Percentiles rank a stretch among this genome's conserved stretches.
phyloP scores from a whole-genome alignment of 1,140 invertebrate genomes.

The Atta texana region DNA sequence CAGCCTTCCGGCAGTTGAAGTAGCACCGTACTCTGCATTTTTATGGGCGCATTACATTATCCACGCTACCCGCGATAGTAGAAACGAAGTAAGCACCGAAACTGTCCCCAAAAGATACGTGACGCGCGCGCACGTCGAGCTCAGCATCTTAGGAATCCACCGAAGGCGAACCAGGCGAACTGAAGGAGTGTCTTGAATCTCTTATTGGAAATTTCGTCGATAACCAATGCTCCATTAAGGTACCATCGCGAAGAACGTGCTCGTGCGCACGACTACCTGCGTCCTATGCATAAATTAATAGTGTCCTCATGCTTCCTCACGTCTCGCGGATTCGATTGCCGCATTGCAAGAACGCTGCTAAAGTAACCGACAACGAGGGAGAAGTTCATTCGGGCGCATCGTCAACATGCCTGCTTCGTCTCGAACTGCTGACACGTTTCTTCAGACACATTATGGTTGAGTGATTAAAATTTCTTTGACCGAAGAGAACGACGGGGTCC shows the following conservation, averaged over 20 bases:
- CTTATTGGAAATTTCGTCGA: constrained; percentile 77
- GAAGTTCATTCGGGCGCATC: constrained; percentile 38
- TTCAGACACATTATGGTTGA: constrained; percentile 39
- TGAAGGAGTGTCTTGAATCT: constrained; percentile 60
- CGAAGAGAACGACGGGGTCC: background rate
- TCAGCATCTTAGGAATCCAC: constrained; percentile 53
- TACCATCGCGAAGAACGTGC: constrained; percentile 56
- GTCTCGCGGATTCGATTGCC: constrained; percentile 68
- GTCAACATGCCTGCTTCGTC: background rate
- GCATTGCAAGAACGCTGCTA: constrained; percentile 19
- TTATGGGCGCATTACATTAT: constrained; percentile 74
- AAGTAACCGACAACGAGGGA: background rate
- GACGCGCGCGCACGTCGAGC: constrained; percentile 25
- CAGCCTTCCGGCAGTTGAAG: constrained; percentile 43
- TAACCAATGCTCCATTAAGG: constrained; percentile 75
- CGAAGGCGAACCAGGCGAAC: constrained; percentile 2
- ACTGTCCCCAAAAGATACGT: constrained; percentile 55
- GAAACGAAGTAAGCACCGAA: constrained; percentile 63
- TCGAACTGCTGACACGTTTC: constrained; percentile 46
- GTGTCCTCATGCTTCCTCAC: constrained; percentile 66
- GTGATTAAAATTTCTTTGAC: constrained; percentile 57
- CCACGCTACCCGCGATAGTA: constrained; percentile 29
- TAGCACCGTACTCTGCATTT: constrained; percentile 73
- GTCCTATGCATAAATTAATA: constrained; percentile 74
- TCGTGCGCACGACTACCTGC: constrained; percentile 58